A percentile compares a stretch with the other conserved stretches of the same genome.
Evolutionary conservation across 2,888 invertebrate species (phyloP).

Genomic region (Coelogynopora nodosa): DNA sequence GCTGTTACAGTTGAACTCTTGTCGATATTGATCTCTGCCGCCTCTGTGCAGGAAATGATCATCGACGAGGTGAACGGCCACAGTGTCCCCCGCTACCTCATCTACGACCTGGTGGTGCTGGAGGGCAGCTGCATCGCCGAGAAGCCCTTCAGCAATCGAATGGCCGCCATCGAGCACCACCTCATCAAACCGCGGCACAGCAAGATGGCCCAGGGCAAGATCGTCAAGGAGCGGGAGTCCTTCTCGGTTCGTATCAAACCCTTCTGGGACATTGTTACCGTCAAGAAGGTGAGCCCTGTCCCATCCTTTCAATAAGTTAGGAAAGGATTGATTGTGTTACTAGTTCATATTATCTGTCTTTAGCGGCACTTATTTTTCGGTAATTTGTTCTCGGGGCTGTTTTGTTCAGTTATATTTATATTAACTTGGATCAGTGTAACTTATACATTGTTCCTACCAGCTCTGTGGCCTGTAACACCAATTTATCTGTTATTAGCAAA

Average conservation of each 20-base stretch:
- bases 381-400: no score
- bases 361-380: no score
- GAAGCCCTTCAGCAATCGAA: background rate
- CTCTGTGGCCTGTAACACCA: no score
- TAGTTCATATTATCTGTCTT: no score
- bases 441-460: no score
- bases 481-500: no score
- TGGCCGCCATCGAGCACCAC: conserved; percentile 69
- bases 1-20: no score
- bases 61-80: conserved; percentile 74
- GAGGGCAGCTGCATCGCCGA: conserved; percentile 63
- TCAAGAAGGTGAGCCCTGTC: background rate
- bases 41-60: conserved; percentile 79
- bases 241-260: conserved; percentile 84
- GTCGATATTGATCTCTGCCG: background rate
- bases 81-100: conserved; percentile 78
- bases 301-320: background rate
- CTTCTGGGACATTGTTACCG: conserved; percentile 74
- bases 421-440: no score
- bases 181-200: conserved; percentile 67
- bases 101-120: conserved; percentile 79
- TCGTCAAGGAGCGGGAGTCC: conserved; percentile 76
- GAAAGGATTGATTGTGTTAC: background rate
- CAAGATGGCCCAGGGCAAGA: conserved; percentile 74
- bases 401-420: no score